Evolutionary conservation across 2,888 invertebrate species (phyloP).

Genomic region (Dicycla oo): DNA sequence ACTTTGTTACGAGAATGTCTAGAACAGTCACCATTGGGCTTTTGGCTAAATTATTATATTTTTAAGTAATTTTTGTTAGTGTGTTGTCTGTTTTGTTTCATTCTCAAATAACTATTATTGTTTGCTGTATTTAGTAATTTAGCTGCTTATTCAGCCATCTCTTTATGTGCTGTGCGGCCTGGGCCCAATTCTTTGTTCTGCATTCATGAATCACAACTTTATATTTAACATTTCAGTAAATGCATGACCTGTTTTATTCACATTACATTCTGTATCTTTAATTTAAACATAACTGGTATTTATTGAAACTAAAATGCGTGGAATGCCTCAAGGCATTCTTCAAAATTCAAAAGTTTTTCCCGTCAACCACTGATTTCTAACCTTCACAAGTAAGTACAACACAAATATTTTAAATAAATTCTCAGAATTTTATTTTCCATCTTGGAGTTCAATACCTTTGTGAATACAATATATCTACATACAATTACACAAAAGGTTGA

Average conservation of each 20-base stretch:
- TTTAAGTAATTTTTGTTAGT: neutral
- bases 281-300: too few relatives aligned
- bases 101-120: conserved; percentile 2
- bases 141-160: conserved; percentile 17
- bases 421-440: neutral
- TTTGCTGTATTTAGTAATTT: conserved; percentile 8
- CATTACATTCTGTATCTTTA: neutral
- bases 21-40: neutral
- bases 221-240: conserved; percentile 52
- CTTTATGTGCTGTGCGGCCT: conserved; percentile 24
- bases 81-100: conserved; percentile 2
- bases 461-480: neutral
- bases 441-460: conserved; percentile 19
- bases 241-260: conserved; percentile 29
- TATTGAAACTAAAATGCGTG: neutral
- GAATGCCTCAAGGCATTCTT: neutral
- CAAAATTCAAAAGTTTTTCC: neutral
- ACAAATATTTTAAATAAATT: neutral
- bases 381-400: neutral
- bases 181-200: conserved; percentile 52
- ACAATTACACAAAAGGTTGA: conserved; percentile 19
- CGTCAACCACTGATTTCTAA: neutral
- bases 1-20: conserved; percentile 1
- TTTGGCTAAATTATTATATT: conserved; percentile 2
- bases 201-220: conserved; percentile 50